Conservation (phyloP, 2,113 vertebrate genomes). For the Neogobius melanostomus region DNA sequence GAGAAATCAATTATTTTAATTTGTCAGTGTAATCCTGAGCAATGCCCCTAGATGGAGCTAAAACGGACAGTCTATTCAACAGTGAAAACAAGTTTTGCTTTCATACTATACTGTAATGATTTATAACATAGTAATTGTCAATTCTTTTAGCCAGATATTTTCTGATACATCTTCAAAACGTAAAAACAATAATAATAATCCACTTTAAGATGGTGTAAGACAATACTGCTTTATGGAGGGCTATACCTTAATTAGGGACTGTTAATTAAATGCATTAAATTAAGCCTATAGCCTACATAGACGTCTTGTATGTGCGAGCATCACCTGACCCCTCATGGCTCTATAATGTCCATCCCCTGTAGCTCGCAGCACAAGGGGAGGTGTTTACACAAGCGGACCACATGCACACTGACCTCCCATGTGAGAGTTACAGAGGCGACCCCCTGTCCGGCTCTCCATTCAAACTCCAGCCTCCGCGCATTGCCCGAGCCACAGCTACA, state of each 20-base stretch:
- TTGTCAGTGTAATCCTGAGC: neutral
- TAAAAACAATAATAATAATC: neutral
- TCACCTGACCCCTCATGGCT: neutral
- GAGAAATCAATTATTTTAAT: neutral
- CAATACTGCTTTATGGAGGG: too few relatives aligned
- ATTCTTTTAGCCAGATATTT: too few relatives aligned
- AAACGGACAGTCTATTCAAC: conserved; percentile 30
- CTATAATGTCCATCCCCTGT: conserved; percentile 1
- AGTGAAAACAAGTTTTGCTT: conserved; percentile 53
- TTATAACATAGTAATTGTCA: too few relatives aligned
- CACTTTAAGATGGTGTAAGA: neutral
- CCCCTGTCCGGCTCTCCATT: conserved; percentile 40
- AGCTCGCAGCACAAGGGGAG: neutral
- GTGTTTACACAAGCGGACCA: conserved; percentile 34
- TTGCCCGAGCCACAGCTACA: conserved; percentile 17
- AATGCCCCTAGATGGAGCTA: conserved; percentile 62
- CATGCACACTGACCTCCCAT: conserved; percentile 43
- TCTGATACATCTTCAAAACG: too few relatives aligned
- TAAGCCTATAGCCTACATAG: neutral
- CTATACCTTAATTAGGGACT: neutral
- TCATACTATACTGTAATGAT: neutral
- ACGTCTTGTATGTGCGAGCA: neutral
- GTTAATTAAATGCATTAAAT: neutral
- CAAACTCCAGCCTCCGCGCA: conserved; percentile 27
- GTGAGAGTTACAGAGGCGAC: conserved; percentile 33